These are phyloP conservation scores for Naja naja DNA, from an alignment of 2,113 vertebrate genomes.

Conservation along the genomic window DNA sequence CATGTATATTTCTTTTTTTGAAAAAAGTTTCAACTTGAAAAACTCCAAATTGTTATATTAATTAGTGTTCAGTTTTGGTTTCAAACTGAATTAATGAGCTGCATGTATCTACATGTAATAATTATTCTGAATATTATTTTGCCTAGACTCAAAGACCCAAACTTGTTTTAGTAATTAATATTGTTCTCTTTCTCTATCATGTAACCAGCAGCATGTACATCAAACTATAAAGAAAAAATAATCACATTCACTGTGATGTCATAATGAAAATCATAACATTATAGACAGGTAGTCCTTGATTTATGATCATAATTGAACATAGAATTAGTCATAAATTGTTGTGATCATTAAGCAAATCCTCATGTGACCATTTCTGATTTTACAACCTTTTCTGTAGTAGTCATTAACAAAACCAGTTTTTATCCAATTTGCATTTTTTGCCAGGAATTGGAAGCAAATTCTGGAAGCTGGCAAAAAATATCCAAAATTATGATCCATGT, in stretches of 20 bases:
- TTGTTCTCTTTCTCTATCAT: conserved; percentile 25
- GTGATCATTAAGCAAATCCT: no score
- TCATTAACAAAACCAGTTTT: no score
- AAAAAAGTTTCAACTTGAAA: conserved; percentile 47
- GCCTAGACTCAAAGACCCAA: conserved; percentile 10
- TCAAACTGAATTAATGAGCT: not conserved
- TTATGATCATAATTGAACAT: no score
- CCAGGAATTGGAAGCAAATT: no score
- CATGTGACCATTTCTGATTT: no score
- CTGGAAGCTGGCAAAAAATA: no score
- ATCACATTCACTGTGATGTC: not conserved
- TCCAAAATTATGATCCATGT: no score
- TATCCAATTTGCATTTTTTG: no score
- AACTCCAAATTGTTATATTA: conserved; percentile 8
- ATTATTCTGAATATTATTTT: conserved; percentile 43
- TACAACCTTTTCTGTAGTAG: no score
- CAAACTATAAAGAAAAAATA: not conserved
- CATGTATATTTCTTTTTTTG: conserved; percentile 14
- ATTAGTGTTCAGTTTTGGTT: not conserved
- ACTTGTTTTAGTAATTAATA: conserved; percentile 37
- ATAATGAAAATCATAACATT: not conserved
- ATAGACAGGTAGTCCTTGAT: not conserved
- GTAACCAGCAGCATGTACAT: not conserved
- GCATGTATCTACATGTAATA: conserved; percentile 36
- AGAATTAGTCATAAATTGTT: no score